A percentile compares a stretch with the other conserved stretches of the same genome.
Conservation (phyloP, 2,113 vertebrate species). For the Colistium nudipinnis region DNA sequence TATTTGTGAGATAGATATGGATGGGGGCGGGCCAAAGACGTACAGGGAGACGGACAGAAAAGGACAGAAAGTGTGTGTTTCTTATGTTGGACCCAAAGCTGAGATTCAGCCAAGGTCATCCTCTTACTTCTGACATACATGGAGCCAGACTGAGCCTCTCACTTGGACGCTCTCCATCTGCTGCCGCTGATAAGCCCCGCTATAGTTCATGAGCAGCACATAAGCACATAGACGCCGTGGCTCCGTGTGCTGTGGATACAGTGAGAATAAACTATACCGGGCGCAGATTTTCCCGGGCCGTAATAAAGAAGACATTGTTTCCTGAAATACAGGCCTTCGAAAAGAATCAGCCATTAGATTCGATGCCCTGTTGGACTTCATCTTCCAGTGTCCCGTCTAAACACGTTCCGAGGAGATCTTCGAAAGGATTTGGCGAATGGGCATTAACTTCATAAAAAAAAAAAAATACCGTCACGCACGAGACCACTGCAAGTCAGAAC, state of each 20-base stretch:
- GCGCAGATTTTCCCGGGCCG: constrained; percentile 12
- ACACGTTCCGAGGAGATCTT: no score
- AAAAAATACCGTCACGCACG: no score
- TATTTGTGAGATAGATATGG: constrained; percentile 2
- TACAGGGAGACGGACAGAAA: constrained; percentile 21
- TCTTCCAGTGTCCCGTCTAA: background rate
- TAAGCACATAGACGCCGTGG: constrained; percentile 14
- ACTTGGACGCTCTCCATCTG: constrained; percentile 77
- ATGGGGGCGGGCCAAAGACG: background rate
- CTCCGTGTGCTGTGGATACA: constrained; percentile 35
- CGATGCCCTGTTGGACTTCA: no score
- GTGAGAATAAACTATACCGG: constrained; percentile 51
- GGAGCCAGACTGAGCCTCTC: constrained; percentile 74
- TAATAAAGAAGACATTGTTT: constrained; percentile 2
- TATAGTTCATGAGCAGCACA: constrained; percentile 51
- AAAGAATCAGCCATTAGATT: no score
- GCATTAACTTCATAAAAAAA: no score
- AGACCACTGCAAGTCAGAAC: constrained; percentile 2
- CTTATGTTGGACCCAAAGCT: constrained; percentile 45
- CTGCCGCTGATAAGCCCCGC: constrained; percentile 66
- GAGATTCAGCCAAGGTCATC: constrained; percentile 72
- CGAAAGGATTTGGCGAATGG: no score
- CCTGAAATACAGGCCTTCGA: background rate
- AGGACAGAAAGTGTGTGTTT: constrained; percentile 41
- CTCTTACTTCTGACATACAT: constrained; percentile 76